Evolutionary conservation across 2,888 invertebrate genomes (phyloP), one percentile per base, ranked within the genome.

Genomic region (Idaea straminata): DNA sequence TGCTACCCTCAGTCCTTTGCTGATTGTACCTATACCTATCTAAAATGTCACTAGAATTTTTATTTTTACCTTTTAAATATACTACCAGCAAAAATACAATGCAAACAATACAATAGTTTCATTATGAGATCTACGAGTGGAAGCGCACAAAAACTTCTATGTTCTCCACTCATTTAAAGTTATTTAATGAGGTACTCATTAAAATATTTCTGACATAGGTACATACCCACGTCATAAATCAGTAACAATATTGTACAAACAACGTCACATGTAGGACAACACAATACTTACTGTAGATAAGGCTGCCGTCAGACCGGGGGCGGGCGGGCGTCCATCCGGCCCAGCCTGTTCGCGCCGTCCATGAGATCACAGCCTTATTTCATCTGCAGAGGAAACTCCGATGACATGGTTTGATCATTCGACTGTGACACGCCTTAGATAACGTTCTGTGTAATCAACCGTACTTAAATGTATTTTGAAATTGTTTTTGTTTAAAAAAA

Each of bases 251-350:
- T 47, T 47, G 47, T 47, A 47, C 47, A 47, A 47, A 10, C 13
- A 47, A 4, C 47, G 15, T 58, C 58, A 58, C 6, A 58, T 58
- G 58, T 58, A 58, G 15, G 35, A 75, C 73, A 75, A 76, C 77
- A 76, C 82, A 75, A 77, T 78, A 76, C 82, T 82, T 75, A 82
- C 85, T 75, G 73, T 66, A 81, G 85, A 85, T 84, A 84, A 83
- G 84, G 83, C 76, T 67, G 76, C 74, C 69, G 78, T 71, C 77
- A 80, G 81, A 81, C 83, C 76, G 82, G 78, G 79, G 81, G 76
- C 74, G 47, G 47, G 47, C 47, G 47, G 58, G 16, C 58, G 59
- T 10, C 79, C 81, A 80, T 79, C 83, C 82, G 82, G 80, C 78
- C 77, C 76, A 81, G 77, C 74, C 74, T 76, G 79, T 78, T 81